Percentiles rank a stretch among this genome's conserved stretches.
Conservation (phyloP, 2,888 invertebrate genomes). For the Andrena marginata region DNA sequence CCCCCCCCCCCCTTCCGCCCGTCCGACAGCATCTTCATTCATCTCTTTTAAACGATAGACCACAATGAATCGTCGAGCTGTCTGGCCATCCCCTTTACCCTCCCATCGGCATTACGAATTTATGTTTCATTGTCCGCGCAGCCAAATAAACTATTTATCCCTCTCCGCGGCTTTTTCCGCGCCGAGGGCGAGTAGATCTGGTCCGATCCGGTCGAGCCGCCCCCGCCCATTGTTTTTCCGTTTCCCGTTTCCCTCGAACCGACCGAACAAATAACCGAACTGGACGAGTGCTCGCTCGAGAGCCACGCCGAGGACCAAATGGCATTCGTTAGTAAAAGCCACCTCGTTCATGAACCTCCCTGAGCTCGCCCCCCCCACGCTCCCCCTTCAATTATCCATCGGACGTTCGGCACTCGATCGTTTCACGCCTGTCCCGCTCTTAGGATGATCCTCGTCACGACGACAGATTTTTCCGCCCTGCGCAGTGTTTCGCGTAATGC, state of each 20-base stretch:
- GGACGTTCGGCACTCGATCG: conserved; percentile 51
- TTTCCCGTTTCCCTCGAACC: conserved; percentile 55
- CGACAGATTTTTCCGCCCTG: too few relatives aligned
- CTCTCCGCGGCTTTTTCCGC: conserved; percentile 9
- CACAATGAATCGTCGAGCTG: conserved; percentile 41
- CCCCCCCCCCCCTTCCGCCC: background rate
- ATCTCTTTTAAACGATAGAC: conserved; percentile 38
- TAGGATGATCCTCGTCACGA: background rate
- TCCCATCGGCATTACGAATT: conserved; percentile 48
- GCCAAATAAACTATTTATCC: conserved; percentile 58
- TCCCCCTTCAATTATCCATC: conserved; percentile 66
- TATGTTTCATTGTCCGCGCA: conserved; percentile 54
- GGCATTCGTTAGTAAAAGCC: conserved; percentile 74
- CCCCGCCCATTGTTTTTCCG: conserved; percentile 66
- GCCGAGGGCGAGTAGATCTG: conserved; percentile 38
- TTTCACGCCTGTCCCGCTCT: conserved; percentile 18
- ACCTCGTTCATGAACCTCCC: conserved; percentile 63
- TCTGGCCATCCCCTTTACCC: conserved; percentile 13
- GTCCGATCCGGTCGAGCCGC: conserved; percentile 53
- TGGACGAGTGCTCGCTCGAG: conserved; percentile 65
- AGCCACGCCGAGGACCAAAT: conserved; percentile 65
- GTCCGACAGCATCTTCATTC: conserved; percentile 41
- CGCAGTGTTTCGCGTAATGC: too few relatives aligned
- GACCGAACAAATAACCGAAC: conserved; percentile 69
- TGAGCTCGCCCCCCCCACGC: conserved; percentile 19